A percentile compares a stretch with the other conserved stretches of the same genome.
These are phyloP conservation scores for Centropyge bicolor DNA, from an alignment of 2,797 vertebrate species.

Conservation along the genomic window DNA sequence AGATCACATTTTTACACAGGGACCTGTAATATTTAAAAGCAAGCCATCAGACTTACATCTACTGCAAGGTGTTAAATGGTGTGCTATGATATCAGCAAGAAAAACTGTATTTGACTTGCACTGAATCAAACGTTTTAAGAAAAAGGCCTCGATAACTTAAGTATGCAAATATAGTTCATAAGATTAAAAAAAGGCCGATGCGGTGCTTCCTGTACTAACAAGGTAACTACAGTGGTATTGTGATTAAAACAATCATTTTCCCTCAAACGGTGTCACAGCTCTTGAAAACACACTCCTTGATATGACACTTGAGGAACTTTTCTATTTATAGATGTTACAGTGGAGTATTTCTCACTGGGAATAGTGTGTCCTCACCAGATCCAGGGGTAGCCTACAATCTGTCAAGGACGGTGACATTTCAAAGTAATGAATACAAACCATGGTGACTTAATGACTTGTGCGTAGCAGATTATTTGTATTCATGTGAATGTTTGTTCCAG, in stretches of 20 bases:
- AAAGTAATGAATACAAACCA: conserved; percentile 26
- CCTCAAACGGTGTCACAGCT: background rate
- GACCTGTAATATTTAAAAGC: background rate
- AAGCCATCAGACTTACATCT: background rate
- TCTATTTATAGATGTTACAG: conserved; percentile 29
- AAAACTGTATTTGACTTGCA: background rate
- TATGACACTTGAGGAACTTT: conserved; percentile 38
- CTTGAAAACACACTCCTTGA: conserved; percentile 15
- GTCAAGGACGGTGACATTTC: conserved; percentile 36
- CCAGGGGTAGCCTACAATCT: background rate
- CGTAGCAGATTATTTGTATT: conserved; percentile 25
- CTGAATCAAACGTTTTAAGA: background rate
- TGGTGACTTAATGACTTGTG: background rate
- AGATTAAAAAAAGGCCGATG: background rate
- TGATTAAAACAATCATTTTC: conserved; percentile 9
- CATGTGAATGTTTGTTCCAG: conserved; percentile 3
- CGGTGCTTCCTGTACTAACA: background rate
- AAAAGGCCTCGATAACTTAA: background rate
- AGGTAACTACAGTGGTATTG: conserved; percentile 19
- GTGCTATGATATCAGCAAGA: background rate
- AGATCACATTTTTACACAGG: background rate
- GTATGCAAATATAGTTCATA: background rate
- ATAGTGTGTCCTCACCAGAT: conserved; percentile 14
- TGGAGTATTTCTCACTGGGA: conserved; percentile 1
- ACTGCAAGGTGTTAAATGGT: background rate